phyloP scores from a whole-genome alignment of 2,888 invertebrate genomes.

The Sinhomidia bicolor region DNA sequence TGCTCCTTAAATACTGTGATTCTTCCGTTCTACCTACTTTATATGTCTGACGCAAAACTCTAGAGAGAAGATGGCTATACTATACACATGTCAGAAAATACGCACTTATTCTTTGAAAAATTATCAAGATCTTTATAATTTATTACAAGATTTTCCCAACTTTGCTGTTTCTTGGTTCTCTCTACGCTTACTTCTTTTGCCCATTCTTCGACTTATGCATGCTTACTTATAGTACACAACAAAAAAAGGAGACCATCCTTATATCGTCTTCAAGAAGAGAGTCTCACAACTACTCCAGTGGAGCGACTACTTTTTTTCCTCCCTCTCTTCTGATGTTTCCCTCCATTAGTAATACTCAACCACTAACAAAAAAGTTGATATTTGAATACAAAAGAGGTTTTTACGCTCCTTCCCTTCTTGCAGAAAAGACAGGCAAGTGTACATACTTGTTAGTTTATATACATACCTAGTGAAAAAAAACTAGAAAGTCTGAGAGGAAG shows the following conservation, averaged over 20 bases:
- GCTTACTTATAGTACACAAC: neutral
- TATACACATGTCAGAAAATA: constrained; percentile 76
- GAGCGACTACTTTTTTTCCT: neutral
- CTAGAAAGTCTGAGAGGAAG: too few relatives aligned
- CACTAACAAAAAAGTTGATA: constrained; percentile 33
- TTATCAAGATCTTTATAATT: constrained; percentile 78
- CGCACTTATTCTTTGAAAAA: constrained; percentile 77
- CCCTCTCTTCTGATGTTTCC: neutral
- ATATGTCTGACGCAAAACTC: constrained; percentile 57
- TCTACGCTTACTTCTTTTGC: neutral
- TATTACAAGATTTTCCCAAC: constrained; percentile 74
- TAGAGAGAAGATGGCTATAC: too few relatives aligned
- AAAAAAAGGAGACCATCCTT: neutral
- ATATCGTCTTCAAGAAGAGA: too few relatives aligned
- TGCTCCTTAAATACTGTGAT: too few relatives aligned
- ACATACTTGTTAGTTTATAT: neutral
- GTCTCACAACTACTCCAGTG: neutral
- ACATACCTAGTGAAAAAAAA: too few relatives aligned
- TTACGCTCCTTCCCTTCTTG: too few relatives aligned
- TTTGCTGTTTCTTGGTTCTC: neutral
- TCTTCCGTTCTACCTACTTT: too few relatives aligned
- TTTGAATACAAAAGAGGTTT: constrained; percentile 44
- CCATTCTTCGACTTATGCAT: neutral
- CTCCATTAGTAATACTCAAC: constrained; percentile 10
- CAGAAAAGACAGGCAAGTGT: too few relatives aligned